These are phyloP conservation scores for Drosophila tripunctata DNA, from an alignment of 2,888 invertebrate genomes.

Conservation along the genomic window DNA sequence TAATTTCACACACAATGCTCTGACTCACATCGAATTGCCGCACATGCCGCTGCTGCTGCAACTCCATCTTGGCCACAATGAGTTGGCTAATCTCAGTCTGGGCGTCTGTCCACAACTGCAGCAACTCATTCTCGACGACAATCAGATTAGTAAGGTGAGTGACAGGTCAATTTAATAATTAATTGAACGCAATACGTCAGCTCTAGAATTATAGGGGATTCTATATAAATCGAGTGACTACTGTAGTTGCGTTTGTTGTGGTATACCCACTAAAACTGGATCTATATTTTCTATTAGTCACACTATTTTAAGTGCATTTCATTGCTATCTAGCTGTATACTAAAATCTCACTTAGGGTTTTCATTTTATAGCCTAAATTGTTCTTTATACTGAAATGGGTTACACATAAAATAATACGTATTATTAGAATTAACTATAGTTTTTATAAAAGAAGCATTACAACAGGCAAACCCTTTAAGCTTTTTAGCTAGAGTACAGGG, in stretches of 20 bases:
- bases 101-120: constrained; percentile 62
- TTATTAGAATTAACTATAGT: no score
- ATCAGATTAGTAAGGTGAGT: constrained; percentile 74
- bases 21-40: constrained; percentile 63
- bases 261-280: not conserved
- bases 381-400: no score
- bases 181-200: not conserved
- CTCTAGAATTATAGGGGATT: not conserved
- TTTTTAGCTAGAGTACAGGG: not conserved
- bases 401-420: no score
- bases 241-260: not conserved
- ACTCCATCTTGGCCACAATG: constrained; percentile 76
- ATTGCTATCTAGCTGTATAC: no score
- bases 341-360: no score
- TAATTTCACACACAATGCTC: constrained; percentile 78
- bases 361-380: no score
- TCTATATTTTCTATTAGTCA: no score
- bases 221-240: not conserved
- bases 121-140: constrained; percentile 69
- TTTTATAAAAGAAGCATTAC: no score
- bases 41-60: constrained; percentile 57
- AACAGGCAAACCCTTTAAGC: not conserved
- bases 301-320: no score
- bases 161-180: not conserved
- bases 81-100: constrained; percentile 64